A percentile compares a stretch with the other conserved stretches of the same genome.
Conservation (phyloP, 1,140 invertebrate genomes). For the Saccostrea cuccullata region DNA sequence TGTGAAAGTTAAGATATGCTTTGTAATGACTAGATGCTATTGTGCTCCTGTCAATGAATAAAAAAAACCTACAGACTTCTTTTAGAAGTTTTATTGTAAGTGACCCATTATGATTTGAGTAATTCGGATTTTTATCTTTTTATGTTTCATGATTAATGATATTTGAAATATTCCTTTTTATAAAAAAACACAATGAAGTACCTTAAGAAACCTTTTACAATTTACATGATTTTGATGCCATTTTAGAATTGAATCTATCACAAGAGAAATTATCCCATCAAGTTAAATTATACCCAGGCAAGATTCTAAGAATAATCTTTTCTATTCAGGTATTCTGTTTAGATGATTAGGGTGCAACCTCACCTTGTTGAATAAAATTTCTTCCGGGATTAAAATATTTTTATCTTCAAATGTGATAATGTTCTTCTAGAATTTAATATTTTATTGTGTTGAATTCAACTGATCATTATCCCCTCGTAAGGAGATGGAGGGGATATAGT, state of each 20-base stretch:
- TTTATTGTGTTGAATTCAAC: too few species aligned
- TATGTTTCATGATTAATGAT: neutral
- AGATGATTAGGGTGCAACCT: neutral
- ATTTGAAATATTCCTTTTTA: neutral
- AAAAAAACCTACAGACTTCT: neutral
- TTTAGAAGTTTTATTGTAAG: neutral
- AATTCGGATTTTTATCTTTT: constrained; percentile 26
- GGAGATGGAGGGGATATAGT: too few species aligned
- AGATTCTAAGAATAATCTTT: neutral
- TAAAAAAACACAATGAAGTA: neutral
- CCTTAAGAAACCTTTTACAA: neutral
- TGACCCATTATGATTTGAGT: constrained; percentile 1
- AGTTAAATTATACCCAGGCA: neutral
- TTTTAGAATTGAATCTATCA: neutral
- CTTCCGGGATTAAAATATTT: neutral
- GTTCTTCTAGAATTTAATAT: too few species aligned
- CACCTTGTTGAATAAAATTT: neutral
- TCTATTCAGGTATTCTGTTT: neutral
- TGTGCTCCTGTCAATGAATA: neutral
- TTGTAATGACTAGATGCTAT: constrained; percentile 7
- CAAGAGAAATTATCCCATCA: neutral
- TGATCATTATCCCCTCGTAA: too few species aligned
- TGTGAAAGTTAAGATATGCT: constrained; percentile 15
- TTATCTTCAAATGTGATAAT: neutral
- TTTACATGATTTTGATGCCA: neutral